Conservation (phyloP, 2,113 vertebrate species). For the Alethe castanea region DNA sequence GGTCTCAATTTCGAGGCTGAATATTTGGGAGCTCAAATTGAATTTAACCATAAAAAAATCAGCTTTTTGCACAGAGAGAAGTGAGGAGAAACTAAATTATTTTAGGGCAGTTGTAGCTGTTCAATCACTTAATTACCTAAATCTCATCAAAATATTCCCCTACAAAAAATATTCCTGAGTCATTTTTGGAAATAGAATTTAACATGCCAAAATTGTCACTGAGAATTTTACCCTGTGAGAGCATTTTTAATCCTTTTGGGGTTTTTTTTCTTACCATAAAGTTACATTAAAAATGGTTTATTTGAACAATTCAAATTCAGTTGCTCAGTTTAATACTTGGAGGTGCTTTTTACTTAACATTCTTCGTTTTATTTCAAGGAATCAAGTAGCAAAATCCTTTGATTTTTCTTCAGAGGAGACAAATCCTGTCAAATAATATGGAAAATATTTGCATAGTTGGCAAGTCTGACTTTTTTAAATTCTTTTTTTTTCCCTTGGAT, state of each 20-base stretch:
- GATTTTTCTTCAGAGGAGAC: neutral
- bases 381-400: neutral
- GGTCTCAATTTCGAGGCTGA: neutral
- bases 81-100: neutral
- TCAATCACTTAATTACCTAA: neutral
- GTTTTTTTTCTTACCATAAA: neutral
- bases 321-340: neutral
- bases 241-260: neutral
- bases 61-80: neutral
- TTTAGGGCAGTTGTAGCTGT: neutral
- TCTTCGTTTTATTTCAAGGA: neutral
- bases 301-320: neutral
- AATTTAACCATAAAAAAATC: neutral
- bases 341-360: neutral
- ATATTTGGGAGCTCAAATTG: neutral
- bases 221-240: neutral
- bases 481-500: neutral
- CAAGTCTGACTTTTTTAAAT: neutral
- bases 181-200: neutral
- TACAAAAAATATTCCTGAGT: neutral
- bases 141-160: neutral
- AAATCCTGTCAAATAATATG: neutral
- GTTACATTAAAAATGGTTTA: neutral
- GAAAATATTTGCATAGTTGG: slow-evolving; percentile 33
- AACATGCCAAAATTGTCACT: neutral